phyloP scores from a whole-genome alignment of 30 jellyfish, hydroid and myxozoan genomes.

The Turritopsis rubra region DNA sequence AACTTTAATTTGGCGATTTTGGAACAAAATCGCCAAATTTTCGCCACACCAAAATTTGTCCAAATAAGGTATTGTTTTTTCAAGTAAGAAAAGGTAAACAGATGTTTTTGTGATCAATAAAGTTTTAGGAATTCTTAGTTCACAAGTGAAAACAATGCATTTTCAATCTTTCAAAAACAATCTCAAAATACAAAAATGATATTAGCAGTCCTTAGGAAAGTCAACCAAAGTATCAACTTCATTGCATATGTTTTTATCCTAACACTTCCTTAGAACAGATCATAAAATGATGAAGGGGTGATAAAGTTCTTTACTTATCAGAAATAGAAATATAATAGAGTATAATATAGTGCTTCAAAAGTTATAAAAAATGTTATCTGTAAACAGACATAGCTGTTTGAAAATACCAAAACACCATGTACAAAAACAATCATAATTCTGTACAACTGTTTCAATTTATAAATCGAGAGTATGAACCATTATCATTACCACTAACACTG shows the following conservation, averaged over 20 bases:
- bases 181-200: not conserved
- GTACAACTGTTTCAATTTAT: not conserved
- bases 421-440: not conserved
- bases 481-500: not conserved
- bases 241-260: not conserved
- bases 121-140: not conserved
- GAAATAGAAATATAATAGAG: not conserved
- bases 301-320: not conserved
- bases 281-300: not conserved
- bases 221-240: not conserved
- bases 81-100: not conserved
- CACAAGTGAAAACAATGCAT: not conserved
- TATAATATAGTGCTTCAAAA: not conserved
- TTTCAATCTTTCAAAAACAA: not conserved
- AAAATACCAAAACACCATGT: not conserved
- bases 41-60: not conserved
- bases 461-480: not conserved
- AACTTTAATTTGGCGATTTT: not conserved
- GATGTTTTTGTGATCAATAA: not conserved
- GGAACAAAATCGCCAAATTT: not conserved
- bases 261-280: not conserved
- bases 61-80: not conserved
- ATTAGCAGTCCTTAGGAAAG: not conserved
- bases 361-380: not conserved
- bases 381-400: not conserved